Evolutionary conservation across 2,888 invertebrate genomes (phyloP).

Genomic region (Limnephilus rhombicus): DNA sequence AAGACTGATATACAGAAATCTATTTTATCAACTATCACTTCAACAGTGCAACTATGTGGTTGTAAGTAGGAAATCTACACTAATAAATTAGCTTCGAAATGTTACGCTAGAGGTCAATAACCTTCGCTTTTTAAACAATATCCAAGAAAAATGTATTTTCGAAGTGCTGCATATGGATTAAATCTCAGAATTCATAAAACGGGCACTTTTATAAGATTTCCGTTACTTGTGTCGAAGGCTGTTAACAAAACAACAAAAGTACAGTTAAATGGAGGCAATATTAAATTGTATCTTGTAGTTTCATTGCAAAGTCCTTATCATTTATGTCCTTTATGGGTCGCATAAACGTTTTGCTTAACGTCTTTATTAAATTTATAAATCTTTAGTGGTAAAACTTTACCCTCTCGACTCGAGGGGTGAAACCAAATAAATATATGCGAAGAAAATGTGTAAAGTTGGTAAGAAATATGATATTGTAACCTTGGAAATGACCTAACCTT

Average conservation of each 20-base stretch:
- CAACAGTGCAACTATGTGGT: no score
- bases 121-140: no score
- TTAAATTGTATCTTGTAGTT: neutral
- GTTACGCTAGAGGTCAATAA: no score
- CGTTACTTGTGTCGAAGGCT: neutral
- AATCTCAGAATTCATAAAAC: no score
- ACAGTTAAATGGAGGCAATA: neutral
- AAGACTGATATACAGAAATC: no score
- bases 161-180: no score
- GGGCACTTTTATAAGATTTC: neutral
- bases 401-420: neutral
- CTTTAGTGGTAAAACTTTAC: neutral
- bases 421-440: neutral
- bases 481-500: neutral
- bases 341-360: slow-evolving; percentile 6
- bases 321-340: slow-evolving; percentile 14
- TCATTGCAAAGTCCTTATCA: neutral
- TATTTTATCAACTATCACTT: no score
- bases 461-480: neutral
- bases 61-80: no score
- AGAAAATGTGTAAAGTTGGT: neutral
- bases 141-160: no score
- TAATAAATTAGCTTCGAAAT: no score
- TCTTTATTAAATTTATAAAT: slow-evolving; percentile 26
- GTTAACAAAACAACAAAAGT: neutral